Evolutionary conservation across 2,797 vertebrate genomes (phyloP).

Genomic region (Sphaeramia orbicularis): DNA sequence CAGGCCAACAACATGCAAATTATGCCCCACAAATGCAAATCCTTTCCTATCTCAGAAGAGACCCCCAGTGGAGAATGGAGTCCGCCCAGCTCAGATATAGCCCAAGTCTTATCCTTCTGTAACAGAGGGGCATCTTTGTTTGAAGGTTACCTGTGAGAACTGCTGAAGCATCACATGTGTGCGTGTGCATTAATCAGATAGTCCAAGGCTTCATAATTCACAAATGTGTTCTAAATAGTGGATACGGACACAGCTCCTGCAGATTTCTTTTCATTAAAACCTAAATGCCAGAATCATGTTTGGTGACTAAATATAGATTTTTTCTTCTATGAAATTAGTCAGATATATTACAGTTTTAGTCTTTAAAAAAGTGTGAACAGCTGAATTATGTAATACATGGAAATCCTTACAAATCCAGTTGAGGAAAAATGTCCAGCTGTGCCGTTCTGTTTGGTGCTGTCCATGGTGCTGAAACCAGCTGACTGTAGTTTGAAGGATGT

Average conservation of each 20-base stretch:
- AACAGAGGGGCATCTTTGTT: conserved; percentile 22
- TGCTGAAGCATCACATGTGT: conserved; percentile 31
- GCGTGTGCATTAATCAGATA: conserved; percentile 10
- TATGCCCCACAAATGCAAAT: conserved; percentile 78
- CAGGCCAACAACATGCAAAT: conserved; percentile 76
- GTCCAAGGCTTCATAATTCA: conserved; percentile 5
- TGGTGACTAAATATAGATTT: too few species aligned
- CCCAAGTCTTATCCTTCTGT: conserved; percentile 20
- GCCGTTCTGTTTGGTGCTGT: conserved; percentile 16
- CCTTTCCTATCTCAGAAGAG: conserved; percentile 54
- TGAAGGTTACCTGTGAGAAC: conserved; percentile 56
- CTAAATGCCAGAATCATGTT: too few species aligned
- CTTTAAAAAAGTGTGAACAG: background rate
- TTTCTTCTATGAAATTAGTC: too few species aligned
- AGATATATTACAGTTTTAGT: too few species aligned
- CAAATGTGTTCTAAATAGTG: conserved; percentile 9
- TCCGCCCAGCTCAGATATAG: conserved; percentile 27
- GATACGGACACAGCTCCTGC: background rate
- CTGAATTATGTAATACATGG: background rate
- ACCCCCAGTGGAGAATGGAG: conserved; percentile 54
- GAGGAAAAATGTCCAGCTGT: background rate
- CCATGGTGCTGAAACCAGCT: conserved; percentile 52
- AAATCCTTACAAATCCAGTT: conserved; percentile 6
- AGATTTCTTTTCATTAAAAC: background rate
- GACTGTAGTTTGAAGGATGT: background rate